These are phyloP conservation scores for Psephotus haematonotus DNA, from an alignment of 2,113 vertebrate species.

Conservation along the genomic window DNA sequence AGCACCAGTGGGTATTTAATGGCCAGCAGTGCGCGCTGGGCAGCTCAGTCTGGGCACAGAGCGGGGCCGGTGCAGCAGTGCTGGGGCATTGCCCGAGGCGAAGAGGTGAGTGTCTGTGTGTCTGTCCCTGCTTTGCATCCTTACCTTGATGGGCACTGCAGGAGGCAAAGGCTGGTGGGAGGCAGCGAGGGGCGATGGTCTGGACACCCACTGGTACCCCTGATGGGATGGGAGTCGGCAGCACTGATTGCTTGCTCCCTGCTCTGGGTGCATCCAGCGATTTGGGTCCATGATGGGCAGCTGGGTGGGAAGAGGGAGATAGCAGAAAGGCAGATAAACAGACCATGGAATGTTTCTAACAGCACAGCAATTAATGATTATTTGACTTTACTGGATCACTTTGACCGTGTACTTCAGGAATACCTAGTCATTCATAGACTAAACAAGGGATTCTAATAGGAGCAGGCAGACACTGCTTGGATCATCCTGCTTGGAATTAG, in stretches of 20 bases:
- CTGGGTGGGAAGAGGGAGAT: neutral
- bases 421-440: neutral
- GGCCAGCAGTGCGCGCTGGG: neutral
- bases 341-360: neutral
- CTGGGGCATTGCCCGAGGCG: rapidly evolving
- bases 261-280: neutral
- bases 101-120: slow-evolving; percentile 4
- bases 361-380: neutral
- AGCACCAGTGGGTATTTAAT: slow-evolving; percentile 42
- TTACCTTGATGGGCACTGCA: neutral
- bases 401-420: neutral
- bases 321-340: neutral
- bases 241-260: rapidly evolving
- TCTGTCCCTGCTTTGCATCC: neutral
- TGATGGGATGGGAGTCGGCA: rapidly evolving
- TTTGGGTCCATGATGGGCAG: neutral
- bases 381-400: neutral
- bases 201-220: neutral
- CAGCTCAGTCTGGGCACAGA: neutral
- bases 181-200: neutral
- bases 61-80: neutral
- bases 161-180: neutral
- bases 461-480: neutral
- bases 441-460: neutral
- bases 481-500: neutral